These are phyloP conservation scores for Caenorhabditis inopinata DNA, from an alignment of 1,140 invertebrate genomes.

Conservation along the genomic window DNA sequence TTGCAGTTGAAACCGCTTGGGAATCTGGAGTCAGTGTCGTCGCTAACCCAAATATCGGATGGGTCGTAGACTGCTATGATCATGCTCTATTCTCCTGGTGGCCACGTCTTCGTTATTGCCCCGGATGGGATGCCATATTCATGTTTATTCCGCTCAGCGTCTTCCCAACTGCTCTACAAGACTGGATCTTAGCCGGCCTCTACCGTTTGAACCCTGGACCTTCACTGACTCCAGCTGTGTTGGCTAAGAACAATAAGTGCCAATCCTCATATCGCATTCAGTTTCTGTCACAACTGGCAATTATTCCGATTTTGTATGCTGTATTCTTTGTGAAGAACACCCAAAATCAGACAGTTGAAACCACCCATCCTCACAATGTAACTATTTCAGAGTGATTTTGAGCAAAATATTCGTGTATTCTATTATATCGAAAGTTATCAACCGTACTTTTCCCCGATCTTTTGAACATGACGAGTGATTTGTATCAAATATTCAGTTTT, in stretches of 20 bases:
- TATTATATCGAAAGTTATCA: background rate
- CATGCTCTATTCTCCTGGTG: conserved; percentile 61
- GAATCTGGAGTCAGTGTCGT: conserved; percentile 39
- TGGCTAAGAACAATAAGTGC: background rate
- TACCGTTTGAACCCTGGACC: conserved; percentile 36
- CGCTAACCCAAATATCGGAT: conserved; percentile 47
- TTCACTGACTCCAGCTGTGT: conserved; percentile 20
- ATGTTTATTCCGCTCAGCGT: conserved; percentile 58
- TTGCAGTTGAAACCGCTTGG: conserved; percentile 52
- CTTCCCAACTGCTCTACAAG: conserved; percentile 42
- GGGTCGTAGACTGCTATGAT: conserved; percentile 63
- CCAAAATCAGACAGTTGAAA: background rate
- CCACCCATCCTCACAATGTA: background rate
- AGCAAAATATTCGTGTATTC: background rate
- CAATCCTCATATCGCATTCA: background rate
- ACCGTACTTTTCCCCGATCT: conserved; percentile 24
- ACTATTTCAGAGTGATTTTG: background rate
- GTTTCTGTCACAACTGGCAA: background rate
- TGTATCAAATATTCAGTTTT: too few species aligned
- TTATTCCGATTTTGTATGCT: background rate
- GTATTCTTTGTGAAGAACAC: conserved; percentile 13
- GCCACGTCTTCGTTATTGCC: conserved; percentile 51
- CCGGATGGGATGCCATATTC: conserved; percentile 59
- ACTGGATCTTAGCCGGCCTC: conserved; percentile 18
- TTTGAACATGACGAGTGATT: too few species aligned